These are phyloP conservation scores for Nasonovia ribisnigri DNA, from an alignment of 2,888 invertebrate genomes.

Conservation along the genomic window DNA sequence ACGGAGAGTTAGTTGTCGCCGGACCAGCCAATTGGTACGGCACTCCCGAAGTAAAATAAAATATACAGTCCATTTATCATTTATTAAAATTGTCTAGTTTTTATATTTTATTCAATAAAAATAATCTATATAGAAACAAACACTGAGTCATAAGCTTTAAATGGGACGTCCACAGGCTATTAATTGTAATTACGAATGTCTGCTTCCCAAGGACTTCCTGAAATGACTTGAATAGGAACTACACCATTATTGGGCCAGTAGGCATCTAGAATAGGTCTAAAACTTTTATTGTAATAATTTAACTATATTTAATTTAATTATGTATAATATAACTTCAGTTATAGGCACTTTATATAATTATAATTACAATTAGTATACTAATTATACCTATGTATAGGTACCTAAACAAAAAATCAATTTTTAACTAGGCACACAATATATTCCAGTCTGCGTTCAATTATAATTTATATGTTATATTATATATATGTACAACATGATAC, in stretches of 20 bases:
- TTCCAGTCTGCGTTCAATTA: background rate
- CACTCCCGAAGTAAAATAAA: too few species aligned
- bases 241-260: conserved; percentile 7
- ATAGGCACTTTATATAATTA: too few species aligned
- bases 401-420: background rate
- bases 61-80: too few species aligned
- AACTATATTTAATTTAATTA: background rate
- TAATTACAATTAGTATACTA: background rate
- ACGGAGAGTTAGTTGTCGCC: too few species aligned
- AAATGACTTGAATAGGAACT: background rate
- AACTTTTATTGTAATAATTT: background rate
- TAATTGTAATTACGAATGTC: conserved; percentile 22
- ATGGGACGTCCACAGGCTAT: background rate
- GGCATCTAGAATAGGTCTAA: conserved; percentile 11
- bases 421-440: background rate
- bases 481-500: background rate
- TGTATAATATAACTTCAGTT: background rate
- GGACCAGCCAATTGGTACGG: too few species aligned
- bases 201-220: background rate
- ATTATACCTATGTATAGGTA: background rate
- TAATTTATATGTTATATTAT: background rate
- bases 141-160: conserved; percentile 22
- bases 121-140: too few species aligned
- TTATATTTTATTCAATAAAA: too few species aligned
- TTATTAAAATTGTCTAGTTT: too few species aligned